These are phyloP conservation scores for Epirrhoe alternata DNA, from an alignment of 2,888 invertebrate species.

Conservation along the genomic window DNA sequence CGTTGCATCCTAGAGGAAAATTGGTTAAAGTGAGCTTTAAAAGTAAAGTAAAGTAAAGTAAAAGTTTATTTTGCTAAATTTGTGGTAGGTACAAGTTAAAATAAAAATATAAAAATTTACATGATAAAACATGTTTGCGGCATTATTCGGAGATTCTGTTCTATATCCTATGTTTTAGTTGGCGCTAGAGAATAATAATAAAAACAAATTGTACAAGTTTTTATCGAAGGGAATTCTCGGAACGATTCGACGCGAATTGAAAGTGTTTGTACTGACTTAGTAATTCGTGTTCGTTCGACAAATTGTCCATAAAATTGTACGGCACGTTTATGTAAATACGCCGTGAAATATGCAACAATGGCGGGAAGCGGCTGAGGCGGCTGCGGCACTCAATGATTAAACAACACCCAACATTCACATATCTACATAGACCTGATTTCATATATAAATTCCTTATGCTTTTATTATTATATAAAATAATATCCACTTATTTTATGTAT, in stretches of 20 bases:
- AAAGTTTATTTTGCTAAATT: no score
- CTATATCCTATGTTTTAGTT: conserved; percentile 4
- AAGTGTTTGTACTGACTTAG: conserved; percentile 45
- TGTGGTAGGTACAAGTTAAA: no score
- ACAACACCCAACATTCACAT: no score
- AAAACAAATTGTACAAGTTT: conserved; percentile 51
- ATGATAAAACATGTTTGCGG: not conserved
- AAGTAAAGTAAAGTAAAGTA: no score
- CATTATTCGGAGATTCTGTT: conserved; percentile 4
- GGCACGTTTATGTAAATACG: conserved; percentile 27
- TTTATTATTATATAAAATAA: no score
- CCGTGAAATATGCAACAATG: conserved; percentile 12
- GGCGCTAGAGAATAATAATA: conserved; percentile 41
- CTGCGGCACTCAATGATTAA: not conserved
- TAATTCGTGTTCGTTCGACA: conserved; percentile 42
- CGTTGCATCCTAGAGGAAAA: no score
- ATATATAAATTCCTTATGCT: no score
- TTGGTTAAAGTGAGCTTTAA: no score
- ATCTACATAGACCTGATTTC: no score
- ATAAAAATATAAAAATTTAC: no score
- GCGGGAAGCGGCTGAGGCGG: not conserved
- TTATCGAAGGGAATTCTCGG: conserved; percentile 43
- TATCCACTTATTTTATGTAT: no score
- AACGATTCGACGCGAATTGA: conserved; percentile 34
- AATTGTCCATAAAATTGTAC: conserved; percentile 36